Evolutionary conservation across 2,113 vertebrate genomes (phyloP).

Genomic region (Psammodynastes pulverulentus): DNA sequence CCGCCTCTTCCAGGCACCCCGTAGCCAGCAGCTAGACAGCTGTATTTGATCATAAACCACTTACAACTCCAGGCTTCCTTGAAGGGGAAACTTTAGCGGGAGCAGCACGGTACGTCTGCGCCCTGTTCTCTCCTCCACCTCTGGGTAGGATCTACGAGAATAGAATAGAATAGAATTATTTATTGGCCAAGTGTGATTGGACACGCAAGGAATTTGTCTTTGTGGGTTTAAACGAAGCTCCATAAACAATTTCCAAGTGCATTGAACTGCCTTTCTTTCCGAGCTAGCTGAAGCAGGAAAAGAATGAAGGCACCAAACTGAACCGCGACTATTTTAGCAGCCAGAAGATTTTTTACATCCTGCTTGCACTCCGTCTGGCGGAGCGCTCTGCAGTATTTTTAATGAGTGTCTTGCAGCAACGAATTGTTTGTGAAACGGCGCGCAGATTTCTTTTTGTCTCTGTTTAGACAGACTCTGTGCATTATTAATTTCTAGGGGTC

Average conservation of each 20-base stretch:
- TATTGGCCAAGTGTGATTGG: too few relatives aligned
- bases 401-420: constrained; percentile 28
- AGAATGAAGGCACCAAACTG: constrained; percentile 38
- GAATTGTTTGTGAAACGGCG: constrained; percentile 57
- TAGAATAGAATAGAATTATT: too few relatives aligned
- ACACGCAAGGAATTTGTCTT: too few relatives aligned
- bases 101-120: constrained; percentile 45
- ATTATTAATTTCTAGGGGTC: constrained; percentile 41
- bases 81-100: constrained; percentile 67
- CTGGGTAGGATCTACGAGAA: constrained; percentile 9
- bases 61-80: constrained; percentile 67
- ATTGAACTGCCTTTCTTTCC: constrained; percentile 1
- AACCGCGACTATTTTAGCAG: constrained; percentile 45
- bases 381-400: constrained; percentile 50
- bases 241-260: constrained; percentile 29
- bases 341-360: constrained; percentile 41
- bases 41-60: constrained; percentile 76
- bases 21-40: constrained; percentile 74
- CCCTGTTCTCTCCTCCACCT: neutral
- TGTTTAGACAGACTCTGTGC: constrained; percentile 39
- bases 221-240: constrained; percentile 26
- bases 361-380: constrained; percentile 32
- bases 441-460: constrained; percentile 19
- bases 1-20: constrained; percentile 68
- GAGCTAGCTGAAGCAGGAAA: constrained; percentile 38